Percentiles rank a stretch among this genome's conserved stretches.
phyloP scores from a whole-genome alignment of 2,797 vertebrate genomes.

The Fringilla coelebs region DNA sequence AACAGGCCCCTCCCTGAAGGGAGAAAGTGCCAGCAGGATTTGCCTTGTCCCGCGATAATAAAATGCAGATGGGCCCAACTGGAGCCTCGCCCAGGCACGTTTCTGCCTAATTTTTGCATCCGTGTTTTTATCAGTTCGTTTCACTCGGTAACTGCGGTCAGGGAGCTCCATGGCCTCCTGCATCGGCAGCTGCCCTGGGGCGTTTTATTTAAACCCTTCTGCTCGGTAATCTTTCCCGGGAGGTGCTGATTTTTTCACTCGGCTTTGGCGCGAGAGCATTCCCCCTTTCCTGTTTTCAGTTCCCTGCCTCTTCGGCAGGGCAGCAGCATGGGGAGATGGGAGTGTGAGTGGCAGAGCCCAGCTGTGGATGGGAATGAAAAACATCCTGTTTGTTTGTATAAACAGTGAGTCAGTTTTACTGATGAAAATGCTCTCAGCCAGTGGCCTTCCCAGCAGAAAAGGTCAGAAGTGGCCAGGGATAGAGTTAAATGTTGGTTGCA shows the following conservation, averaged over 20 bases:
- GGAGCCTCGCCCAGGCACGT: conserved; percentile 2
- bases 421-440: not conserved
- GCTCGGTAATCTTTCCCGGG: not conserved
- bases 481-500: not conserved
- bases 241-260: not conserved
- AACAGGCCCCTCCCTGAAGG: conserved; percentile 4
- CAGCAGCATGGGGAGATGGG: not conserved
- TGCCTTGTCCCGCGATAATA: conserved; percentile 11
- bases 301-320: not conserved
- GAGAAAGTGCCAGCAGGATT: not conserved
- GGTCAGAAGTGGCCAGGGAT: not conserved
- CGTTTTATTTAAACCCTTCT: not conserved
- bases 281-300: not conserved
- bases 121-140: not conserved
- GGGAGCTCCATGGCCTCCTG: not conserved
- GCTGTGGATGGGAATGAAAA: conserved; percentile 26
- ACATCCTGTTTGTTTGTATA: conserved; percentile 48
- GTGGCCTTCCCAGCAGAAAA: not conserved
- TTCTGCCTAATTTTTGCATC: conserved; percentile 10
- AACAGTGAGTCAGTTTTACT: conserved; percentile 42
- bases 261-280: not conserved
- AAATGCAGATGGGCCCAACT: not conserved
- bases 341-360: conserved; percentile 7
- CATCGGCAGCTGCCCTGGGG: not conserved
- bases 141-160: not conserved